Conservation (phyloP, 30 jellyfish, hydroid and myxozoan species). For the Turritopsis dohrnii region DNA sequence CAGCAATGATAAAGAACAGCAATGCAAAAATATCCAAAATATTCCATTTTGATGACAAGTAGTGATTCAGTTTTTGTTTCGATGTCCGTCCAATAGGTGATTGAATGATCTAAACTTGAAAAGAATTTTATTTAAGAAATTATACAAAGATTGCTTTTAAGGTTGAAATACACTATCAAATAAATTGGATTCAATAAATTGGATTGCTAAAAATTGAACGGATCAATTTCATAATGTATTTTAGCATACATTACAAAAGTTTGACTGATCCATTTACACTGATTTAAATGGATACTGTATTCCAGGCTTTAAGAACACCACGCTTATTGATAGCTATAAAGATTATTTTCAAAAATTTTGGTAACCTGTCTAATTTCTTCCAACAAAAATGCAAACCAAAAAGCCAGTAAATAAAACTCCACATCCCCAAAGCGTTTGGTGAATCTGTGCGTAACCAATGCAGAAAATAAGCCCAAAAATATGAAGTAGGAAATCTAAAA, state of each 20-base stretch:
- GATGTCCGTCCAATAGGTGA: background rate
- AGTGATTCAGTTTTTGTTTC: background rate
- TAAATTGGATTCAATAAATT: too few species aligned
- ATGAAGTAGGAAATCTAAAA: background rate
- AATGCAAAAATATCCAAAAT: conserved; percentile 75
- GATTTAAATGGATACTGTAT: background rate
- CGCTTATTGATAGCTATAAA: background rate
- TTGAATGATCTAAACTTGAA: background rate
- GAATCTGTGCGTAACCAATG: background rate
- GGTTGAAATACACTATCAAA: too few species aligned
- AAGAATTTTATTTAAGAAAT: background rate
- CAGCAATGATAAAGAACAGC: conserved; percentile 47
- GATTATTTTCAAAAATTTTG: too few species aligned
- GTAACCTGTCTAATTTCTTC: conserved; percentile 15
- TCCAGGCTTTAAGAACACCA: background rate
- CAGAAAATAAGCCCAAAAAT: background rate
- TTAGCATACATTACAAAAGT: too few species aligned
- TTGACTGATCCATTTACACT: too few species aligned
- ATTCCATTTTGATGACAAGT: conserved; percentile 49
- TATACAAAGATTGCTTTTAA: too few species aligned
- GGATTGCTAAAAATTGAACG: too few species aligned
- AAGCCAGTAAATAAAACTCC: background rate
- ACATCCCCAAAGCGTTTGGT: background rate
- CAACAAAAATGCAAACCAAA: background rate
- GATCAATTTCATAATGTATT: too few species aligned